phyloP scores from a whole-genome alignment of 2,113 vertebrate species.

The Choloepus hoffmanni region DNA sequence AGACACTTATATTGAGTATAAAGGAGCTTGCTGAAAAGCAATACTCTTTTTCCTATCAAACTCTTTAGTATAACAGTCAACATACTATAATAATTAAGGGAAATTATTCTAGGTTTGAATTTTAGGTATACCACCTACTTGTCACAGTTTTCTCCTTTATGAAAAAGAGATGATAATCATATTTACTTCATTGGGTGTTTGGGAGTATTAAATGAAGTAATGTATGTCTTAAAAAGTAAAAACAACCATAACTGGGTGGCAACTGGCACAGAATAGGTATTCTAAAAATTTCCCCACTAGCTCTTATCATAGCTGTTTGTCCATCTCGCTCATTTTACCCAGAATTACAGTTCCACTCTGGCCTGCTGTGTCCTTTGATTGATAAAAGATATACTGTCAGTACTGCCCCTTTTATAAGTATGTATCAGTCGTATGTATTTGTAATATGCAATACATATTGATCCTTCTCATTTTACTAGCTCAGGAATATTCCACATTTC shows the following conservation, averaged over 20 bases:
- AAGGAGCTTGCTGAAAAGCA: background rate
- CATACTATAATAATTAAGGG: background rate
- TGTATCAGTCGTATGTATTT: too few species aligned
- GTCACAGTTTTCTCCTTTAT: background rate
- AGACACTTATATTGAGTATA: background rate
- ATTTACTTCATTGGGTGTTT: background rate
- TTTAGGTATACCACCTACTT: background rate
- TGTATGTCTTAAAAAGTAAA: background rate
- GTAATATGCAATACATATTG: background rate
- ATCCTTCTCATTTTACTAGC: background rate
- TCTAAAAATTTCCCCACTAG: background rate
- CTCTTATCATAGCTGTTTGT: background rate
- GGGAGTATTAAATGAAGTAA: background rate
- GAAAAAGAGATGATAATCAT: background rate
- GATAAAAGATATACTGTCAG: background rate
- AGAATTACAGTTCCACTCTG: background rate
- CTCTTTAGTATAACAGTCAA: background rate
- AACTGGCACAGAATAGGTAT: background rate
- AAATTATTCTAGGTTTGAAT: slow-evolving; percentile 14
- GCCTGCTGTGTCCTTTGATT: background rate
- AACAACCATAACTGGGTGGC: background rate
- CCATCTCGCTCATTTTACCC: background rate
- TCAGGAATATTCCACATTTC: background rate
- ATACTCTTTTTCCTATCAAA: background rate
- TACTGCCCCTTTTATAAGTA: background rate